phyloP scores from a whole-genome alignment of 2,797 vertebrate species.

The Hafferia zeledoni region DNA sequence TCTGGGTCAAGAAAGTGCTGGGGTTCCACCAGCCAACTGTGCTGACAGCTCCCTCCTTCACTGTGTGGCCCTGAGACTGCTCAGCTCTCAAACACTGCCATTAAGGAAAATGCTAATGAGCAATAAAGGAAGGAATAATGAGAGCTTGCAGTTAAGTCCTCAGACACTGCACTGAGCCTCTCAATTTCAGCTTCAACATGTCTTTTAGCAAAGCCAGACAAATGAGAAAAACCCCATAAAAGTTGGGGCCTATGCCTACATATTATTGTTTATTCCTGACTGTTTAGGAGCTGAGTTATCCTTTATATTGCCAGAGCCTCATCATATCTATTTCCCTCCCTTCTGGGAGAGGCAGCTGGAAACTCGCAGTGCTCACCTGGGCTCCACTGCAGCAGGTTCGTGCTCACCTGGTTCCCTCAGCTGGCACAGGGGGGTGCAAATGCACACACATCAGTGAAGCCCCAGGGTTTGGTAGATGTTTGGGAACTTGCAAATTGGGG shows the following conservation, averaged over 20 bases:
- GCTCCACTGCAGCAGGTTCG: neutral
- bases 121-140: neutral
- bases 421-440: neutral
- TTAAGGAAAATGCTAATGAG: neutral
- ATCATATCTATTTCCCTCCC: neutral
- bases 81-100: neutral
- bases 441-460: neutral
- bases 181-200: neutral
- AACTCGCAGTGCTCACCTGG: accelerated
- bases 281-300: neutral
- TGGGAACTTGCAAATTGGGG: neutral
- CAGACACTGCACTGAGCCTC: neutral
- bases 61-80: neutral
- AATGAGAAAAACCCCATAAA: neutral
- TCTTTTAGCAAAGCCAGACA: neutral
- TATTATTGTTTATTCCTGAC: neutral
- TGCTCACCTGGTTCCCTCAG: neutral
- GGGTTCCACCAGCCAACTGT: neutral
- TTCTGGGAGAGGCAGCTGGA: neutral
- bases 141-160: neutral
- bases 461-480: neutral
- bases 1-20: constrained; percentile 15
- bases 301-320: neutral
- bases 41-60: neutral
- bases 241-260: neutral